Evolutionary conservation across 2,888 invertebrate species (phyloP), one percentile per base, ranked within the genome.

Genomic region (Cryptus viduatorius): DNA sequence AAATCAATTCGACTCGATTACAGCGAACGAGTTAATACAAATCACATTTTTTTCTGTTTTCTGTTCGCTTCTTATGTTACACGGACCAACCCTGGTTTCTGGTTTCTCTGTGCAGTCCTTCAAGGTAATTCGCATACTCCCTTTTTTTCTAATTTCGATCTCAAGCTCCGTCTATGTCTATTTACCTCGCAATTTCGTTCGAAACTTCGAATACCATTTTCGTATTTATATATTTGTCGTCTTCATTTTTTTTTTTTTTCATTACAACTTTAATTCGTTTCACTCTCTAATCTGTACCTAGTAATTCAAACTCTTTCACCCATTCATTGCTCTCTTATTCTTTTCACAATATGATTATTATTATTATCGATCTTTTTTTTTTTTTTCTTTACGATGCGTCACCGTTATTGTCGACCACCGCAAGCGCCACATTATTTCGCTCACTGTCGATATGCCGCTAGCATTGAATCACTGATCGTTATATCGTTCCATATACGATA

Each of bases 71-170:
- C 93, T 93, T 93, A 91, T 92, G 91, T 93, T 93, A 91, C 82
- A 85, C 88, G 92, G 93, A 92, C 90, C 90, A 89, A 90, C 90
- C 90, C 90, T 88, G 93, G 92, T 92, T 93, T 91, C 92, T 90
- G 93, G 92, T 92, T 93, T 92, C 92, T 92, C 92, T 93, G 90
- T 91, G 92, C 93, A 93, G 93, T 92, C 92, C 89, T 93, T 93
- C 91, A 92, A 93, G 93, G 93, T 93, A 93, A 93, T 92, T 93
- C 89, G 87, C 89, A 87, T 89, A 83, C 75, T 82, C 86, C 82
- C 91, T 89, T 89, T 88, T 89, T 89, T 89, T 90, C 88, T 88
- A 88, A 83, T 89, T 76, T 80, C 79, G 56, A 46, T 82, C 83
- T 86, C 75, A 84, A 71, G 84, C 68, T 79, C 73, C 81, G 24